These are phyloP conservation scores for Homarus gammarus DNA, from an alignment of 2,888 invertebrate species.

Conservation along the genomic window DNA sequence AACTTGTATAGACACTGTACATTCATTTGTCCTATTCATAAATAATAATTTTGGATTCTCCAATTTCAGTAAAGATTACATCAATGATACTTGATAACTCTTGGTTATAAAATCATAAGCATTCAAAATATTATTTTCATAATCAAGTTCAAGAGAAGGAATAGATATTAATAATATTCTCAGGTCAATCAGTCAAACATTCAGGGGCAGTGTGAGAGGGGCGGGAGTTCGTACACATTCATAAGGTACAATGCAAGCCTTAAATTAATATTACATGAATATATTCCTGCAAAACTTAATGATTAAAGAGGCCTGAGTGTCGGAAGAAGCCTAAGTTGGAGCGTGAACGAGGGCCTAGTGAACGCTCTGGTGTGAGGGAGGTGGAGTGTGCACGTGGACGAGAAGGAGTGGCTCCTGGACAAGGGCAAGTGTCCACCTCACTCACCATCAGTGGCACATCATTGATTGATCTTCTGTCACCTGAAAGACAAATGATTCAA, in stretches of 20 bases:
- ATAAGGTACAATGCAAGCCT: constrained; percentile 4
- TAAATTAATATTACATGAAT: not conserved
- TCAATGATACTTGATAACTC: too few species aligned
- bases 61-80: too few species aligned
- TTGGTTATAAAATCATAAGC: too few species aligned
- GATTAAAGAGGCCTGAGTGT: constrained; percentile 73
- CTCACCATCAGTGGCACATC: constrained; percentile 43
- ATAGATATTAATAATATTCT: not conserved
- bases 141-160: not conserved
- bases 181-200: not conserved
- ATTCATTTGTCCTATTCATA: too few species aligned
- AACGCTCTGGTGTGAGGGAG: constrained; percentile 70
- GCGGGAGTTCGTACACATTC: not conserved
- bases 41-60: too few species aligned
- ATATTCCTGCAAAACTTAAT: constrained; percentile 7
- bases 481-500: constrained; percentile 3
- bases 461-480: constrained; percentile 45
- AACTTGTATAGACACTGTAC: too few species aligned
- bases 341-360: constrained; percentile 66
- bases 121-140: too few species aligned
- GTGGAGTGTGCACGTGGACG: constrained; percentile 74
- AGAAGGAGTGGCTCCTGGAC: constrained; percentile 24
- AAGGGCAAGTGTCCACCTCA: constrained; percentile 54
- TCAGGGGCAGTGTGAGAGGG: not conserved
- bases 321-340: constrained; percentile 73